phyloP scores from a whole-genome alignment of 2,888 invertebrate genomes.

The Sesia bembeciformis region DNA sequence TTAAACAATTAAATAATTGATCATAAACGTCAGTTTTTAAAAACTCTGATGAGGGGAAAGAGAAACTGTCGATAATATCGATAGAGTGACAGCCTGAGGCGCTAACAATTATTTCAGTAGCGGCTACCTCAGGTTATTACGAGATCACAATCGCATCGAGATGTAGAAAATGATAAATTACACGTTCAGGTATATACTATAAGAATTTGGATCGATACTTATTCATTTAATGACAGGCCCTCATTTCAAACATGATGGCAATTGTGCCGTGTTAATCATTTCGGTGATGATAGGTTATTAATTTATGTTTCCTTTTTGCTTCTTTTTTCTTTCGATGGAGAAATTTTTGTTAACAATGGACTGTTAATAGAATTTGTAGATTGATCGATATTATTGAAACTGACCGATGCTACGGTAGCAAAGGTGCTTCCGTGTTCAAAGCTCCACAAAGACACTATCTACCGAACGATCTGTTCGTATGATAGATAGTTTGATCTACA shows the following conservation, averaged over 20 bases:
- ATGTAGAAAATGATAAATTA: conserved; percentile 18
- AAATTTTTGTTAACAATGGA: not conserved
- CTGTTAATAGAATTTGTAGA: not conserved
- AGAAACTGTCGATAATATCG: conserved; percentile 6
- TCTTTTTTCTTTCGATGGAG: not conserved
- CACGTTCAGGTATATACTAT: conserved; percentile 4
- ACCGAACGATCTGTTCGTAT: no score
- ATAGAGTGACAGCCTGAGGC: conserved; percentile 32
- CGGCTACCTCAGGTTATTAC: conserved; percentile 28
- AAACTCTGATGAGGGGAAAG: not conserved
- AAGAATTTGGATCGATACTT: conserved; percentile 11
- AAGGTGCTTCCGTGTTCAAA: not conserved
- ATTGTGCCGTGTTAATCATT: conserved; percentile 42
- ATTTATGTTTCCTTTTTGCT: conserved; percentile 17
- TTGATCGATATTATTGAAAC: not conserved
- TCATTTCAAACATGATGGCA: conserved; percentile 32
- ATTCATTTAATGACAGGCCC: conserved; percentile 29
- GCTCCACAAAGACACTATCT: no score
- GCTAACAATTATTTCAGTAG: conserved; percentile 42
- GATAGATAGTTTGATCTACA: no score
- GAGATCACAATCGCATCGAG: conserved; percentile 26
- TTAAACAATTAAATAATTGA: not conserved
- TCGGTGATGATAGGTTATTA: conserved; percentile 34
- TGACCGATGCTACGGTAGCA: not conserved
- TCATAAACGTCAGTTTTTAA: not conserved